Conservation (phyloP, 2,888 invertebrate genomes). For the Dasysyrphus albostriatus region DNA sequence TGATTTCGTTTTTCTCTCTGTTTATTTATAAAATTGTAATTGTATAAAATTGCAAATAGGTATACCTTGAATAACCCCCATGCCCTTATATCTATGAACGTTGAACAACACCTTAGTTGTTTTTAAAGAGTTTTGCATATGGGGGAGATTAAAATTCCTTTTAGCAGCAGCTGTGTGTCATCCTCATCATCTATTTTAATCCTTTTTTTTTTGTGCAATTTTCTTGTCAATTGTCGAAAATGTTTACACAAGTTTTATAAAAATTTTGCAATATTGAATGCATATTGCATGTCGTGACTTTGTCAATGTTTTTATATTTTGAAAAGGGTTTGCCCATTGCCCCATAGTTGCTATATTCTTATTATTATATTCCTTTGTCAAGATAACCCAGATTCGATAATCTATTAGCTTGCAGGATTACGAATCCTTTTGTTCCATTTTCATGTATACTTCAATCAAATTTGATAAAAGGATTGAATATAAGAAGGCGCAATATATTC, state of each 20-base stretch:
- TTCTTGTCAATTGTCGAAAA: constrained; percentile 48
- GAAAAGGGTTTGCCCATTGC: constrained; percentile 19
- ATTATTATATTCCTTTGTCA: constrained; percentile 41
- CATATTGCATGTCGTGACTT: constrained; percentile 58
- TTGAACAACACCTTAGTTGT: constrained; percentile 41
- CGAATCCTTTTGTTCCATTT: constrained; percentile 51
- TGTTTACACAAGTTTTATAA: constrained; percentile 56
- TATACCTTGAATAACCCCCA: constrained; percentile 37
- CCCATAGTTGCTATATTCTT: constrained; percentile 25
- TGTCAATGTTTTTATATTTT: not conserved
- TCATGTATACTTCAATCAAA: constrained; percentile 23
- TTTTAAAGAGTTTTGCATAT: constrained; percentile 47
- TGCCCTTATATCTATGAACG: constrained; percentile 26
- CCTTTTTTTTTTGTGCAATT: constrained; percentile 50
- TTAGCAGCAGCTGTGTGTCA: constrained; percentile 23
- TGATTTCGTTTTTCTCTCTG: constrained; percentile 35
- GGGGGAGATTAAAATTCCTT: constrained; percentile 58
- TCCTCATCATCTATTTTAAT: constrained; percentile 32
- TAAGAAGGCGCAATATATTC: constrained; percentile 38
- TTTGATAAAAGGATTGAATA: constrained; percentile 36
- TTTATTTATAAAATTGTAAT: constrained; percentile 26
- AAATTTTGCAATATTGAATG: constrained; percentile 30
- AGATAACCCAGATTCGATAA: constrained; percentile 64
- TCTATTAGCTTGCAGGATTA: constrained; percentile 60
- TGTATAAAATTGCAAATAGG: constrained; percentile 31